Percentiles rank a stretch among this genome's conserved stretches.
These are phyloP conservation scores for Chunga burmeisteri DNA, from an alignment of 2,113 vertebrate genomes.

Conservation along the genomic window DNA sequence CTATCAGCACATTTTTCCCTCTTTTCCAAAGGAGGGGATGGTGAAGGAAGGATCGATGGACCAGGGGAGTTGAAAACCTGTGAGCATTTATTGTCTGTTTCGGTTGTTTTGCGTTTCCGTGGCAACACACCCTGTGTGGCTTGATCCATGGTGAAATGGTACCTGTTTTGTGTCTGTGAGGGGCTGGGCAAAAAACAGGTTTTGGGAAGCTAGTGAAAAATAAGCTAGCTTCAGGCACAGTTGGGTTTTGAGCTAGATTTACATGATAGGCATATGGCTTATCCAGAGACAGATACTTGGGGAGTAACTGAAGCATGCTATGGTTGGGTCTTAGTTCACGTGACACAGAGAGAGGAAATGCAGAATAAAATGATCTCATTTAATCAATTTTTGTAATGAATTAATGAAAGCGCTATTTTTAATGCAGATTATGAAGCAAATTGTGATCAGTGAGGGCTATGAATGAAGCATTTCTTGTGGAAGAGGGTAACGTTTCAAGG, in stretches of 20 bases:
- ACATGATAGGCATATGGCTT: neutral
- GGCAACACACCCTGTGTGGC: neutral
- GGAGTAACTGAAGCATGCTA: neutral
- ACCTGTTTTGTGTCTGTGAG: neutral
- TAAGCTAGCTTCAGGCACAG: neutral
- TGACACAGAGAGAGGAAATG: neutral
- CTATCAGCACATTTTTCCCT: neutral
- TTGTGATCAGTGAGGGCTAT: neutral
- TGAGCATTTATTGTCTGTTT: neutral
- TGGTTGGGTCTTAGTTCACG: neutral
- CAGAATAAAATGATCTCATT: neutral
- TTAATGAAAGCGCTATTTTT: neutral
- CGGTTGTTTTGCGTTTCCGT: neutral
- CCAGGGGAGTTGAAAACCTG: neutral
- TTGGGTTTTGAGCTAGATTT: neutral
- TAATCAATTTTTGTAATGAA: neutral
- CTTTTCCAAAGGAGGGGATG: neutral
- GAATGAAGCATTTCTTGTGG: neutral
- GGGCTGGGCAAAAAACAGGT: neutral
- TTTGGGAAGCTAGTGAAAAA: neutral
- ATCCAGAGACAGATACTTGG: neutral
- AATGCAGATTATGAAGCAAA: neutral
- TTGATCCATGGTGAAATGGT: neutral
- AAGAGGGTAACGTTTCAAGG: neutral
- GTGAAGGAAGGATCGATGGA: neutral